Conservation (phyloP, 2,113 vertebrate genomes). For the Zingel zingel region DNA sequence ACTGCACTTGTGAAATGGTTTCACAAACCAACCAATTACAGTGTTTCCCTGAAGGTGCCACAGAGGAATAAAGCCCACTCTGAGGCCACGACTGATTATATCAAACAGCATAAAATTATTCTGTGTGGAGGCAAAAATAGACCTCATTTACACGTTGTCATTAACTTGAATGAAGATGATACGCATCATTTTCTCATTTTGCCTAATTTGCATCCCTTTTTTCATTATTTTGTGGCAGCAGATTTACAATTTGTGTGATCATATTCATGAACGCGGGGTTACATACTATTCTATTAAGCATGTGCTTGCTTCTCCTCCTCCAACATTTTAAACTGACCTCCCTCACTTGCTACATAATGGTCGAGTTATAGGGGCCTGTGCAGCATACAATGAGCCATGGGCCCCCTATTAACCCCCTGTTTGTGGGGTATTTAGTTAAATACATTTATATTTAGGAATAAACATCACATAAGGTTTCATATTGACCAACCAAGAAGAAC, state of each 20-base stretch:
- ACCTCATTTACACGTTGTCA: conserved; percentile 64
- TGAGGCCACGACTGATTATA: conserved; percentile 57
- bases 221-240: conserved; percentile 41
- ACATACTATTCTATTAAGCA: conserved; percentile 30
- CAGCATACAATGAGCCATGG: conserved; percentile 14
- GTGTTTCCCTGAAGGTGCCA: conserved; percentile 63
- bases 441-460: conserved; percentile 2
- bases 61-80: conserved; percentile 58
- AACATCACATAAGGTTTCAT: neutral
- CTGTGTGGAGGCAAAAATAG: conserved; percentile 59
- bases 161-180: conserved; percentile 64
- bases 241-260: conserved; percentile 37
- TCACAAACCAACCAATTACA: conserved; percentile 61
- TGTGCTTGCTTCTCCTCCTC: conserved; percentile 25
- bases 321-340: conserved; percentile 37
- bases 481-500: neutral
- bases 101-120: conserved; percentile 57
- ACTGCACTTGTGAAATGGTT: conserved; percentile 21
- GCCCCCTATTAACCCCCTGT: neutral
- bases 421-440: conserved; percentile 12
- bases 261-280: conserved; percentile 19
- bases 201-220: conserved; percentile 46
- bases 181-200: conserved; percentile 67
- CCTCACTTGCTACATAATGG: conserved; percentile 20
- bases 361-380: conserved; percentile 11